Conservation (phyloP, 2,113 vertebrate species). For the Puma concolor region DNA sequence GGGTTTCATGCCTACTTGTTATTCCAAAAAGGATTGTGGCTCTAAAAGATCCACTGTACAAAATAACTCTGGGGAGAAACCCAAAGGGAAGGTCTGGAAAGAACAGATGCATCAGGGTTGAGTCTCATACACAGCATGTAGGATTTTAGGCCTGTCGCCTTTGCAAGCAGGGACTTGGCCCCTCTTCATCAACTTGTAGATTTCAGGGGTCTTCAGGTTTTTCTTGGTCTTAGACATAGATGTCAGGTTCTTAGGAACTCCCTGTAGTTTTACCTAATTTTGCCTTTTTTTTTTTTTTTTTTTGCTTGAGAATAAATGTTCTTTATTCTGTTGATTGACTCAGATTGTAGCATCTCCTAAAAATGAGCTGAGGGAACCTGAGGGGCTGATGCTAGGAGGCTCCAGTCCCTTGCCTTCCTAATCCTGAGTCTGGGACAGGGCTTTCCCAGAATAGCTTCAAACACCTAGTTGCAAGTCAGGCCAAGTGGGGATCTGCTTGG, state of each 20-base stretch:
- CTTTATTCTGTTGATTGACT: slow-evolving; percentile 27
- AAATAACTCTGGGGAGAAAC: slow-evolving; percentile 14
- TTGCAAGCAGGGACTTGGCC: not conserved
- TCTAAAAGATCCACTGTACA: not conserved
- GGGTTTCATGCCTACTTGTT: slow-evolving; percentile 7
- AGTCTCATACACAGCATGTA: not conserved
- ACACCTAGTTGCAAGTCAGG: not conserved
- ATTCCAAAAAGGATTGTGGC: not conserved
- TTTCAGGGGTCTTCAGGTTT: slow-evolving; percentile 11
- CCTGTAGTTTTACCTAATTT: slow-evolving; percentile 25
- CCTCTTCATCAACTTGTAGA: not conserved
- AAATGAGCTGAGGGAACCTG: not conserved
- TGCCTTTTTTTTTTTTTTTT: slow-evolving; percentile 54
- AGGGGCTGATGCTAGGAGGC: not conserved
- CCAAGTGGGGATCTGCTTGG: not conserved
- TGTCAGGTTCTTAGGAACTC: not conserved
- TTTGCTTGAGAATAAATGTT: slow-evolving; percentile 44
- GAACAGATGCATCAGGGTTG: not conserved
- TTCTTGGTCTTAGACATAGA: not conserved
- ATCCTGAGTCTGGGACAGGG: not conserved
- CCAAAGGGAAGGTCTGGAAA: not conserved
- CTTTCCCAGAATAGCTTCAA: not conserved
- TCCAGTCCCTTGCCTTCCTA: not conserved
- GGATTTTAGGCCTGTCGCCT: not conserved
- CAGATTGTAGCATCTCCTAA: not conserved